Conservation (phyloP, 2,888 invertebrate genomes). For the Orthonychiurus folsomi region DNA sequence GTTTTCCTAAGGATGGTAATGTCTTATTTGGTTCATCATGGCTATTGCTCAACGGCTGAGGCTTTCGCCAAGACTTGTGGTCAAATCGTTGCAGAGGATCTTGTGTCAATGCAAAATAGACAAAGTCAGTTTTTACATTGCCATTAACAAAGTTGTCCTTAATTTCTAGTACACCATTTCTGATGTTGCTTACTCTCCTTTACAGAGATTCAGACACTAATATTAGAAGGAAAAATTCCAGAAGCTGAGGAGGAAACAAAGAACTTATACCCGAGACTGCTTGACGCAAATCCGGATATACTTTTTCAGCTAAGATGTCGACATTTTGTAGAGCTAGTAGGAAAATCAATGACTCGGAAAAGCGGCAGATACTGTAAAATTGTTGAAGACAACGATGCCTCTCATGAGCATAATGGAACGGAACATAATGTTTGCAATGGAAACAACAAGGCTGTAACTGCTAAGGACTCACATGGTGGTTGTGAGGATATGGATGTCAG, state of each 20-base stretch:
- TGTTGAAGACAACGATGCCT: background rate
- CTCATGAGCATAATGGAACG: background rate
- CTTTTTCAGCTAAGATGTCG: constrained; percentile 93
- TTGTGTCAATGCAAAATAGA: constrained; percentile 87
- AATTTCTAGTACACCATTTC: constrained; percentile 9
- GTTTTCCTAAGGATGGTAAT: constrained; percentile 75
- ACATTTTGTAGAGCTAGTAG: constrained; percentile 97
- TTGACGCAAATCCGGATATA: constrained; percentile 82
- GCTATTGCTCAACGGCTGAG: constrained; percentile 92
- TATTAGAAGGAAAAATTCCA: constrained; percentile 85
- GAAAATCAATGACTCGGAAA: constrained; percentile 37
- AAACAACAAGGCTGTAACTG: background rate
- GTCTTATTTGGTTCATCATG: constrained; percentile 94
- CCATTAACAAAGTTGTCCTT: constrained; percentile 4
- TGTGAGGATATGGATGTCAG: constrained; percentile 40
- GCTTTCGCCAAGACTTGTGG: constrained; percentile 85
- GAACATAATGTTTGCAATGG: constrained; percentile 7
- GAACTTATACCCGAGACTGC: constrained; percentile 81
- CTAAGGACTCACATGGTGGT: constrained; percentile 17
- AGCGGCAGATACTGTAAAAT: constrained; percentile 21
- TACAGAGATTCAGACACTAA: constrained; percentile 82
- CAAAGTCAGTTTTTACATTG: constrained; percentile 61
- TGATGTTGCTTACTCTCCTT: constrained; percentile 5
- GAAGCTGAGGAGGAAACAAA: constrained; percentile 88
- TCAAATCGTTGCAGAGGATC: constrained; percentile 82